Evolutionary conservation across 2,113 vertebrate species (phyloP).

Genomic region (Probosciger aterrimus): DNA sequence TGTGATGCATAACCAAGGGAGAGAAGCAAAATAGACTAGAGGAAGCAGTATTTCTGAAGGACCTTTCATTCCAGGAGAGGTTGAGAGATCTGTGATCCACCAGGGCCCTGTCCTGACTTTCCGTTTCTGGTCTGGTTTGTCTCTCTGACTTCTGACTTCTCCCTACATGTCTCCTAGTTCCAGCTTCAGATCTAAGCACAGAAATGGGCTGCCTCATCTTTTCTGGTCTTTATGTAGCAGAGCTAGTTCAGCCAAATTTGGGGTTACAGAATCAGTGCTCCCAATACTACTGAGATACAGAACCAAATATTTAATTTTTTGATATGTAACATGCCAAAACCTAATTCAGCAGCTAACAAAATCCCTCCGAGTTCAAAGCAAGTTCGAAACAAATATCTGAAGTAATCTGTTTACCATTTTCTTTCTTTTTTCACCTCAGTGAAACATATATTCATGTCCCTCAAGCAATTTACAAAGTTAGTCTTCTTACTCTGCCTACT

Average conservation of each 20-base stretch:
- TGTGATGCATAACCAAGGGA: not conserved
- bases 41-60: not conserved
- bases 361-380: not conserved
- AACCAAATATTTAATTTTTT: not conserved
- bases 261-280: not conserved
- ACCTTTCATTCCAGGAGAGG: not conserved
- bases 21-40: not conserved
- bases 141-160: not conserved
- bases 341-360: not conserved
- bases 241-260: not conserved
- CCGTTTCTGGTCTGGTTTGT: not conserved
- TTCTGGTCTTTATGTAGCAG: not conserved
- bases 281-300: not conserved
- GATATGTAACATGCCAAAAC: not conserved
- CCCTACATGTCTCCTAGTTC: not conserved
- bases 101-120: not conserved
- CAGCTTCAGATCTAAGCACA: not conserved
- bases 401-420: not conserved
- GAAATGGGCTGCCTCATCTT: not conserved
- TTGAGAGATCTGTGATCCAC: not conserved
- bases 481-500: not conserved
- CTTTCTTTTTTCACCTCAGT: not conserved
- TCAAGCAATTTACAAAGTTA: not conserved
- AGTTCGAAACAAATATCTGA: not conserved
- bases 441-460: not conserved